These are phyloP conservation scores for Paramormyrops kingsleyae DNA, from an alignment of 2,113 vertebrate genomes.

Conservation along the genomic window DNA sequence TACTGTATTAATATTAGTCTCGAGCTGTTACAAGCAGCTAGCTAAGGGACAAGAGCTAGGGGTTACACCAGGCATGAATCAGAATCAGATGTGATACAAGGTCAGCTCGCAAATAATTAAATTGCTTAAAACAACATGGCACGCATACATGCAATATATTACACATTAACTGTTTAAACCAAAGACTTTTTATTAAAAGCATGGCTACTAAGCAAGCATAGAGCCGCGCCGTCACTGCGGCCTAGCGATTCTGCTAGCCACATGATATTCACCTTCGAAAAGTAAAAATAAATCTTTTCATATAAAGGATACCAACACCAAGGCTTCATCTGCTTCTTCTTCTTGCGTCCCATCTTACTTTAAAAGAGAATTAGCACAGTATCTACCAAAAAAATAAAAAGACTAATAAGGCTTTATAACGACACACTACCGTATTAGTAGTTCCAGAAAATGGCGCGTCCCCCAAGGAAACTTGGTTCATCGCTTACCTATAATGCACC, in stretches of 20 bases:
- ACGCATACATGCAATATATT: not conserved
- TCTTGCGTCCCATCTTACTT: constrained; percentile 84
- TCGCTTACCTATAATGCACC: constrained; percentile 11
- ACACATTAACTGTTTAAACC: not conserved
- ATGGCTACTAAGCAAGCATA: not conserved
- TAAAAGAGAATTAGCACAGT: not conserved
- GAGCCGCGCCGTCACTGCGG: not conserved
- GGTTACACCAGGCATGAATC: not conserved
- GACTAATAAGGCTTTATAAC: not conserved
- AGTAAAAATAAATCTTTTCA: not conserved
- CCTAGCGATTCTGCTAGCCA: not conserved
- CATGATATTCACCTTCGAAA: not conserved
- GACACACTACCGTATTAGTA: not conserved
- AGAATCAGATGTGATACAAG: not conserved
- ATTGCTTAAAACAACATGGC: not conserved
- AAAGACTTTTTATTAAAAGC: not conserved
- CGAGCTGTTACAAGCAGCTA: not conserved
- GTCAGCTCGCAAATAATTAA: not conserved
- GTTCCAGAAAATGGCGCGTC: constrained; percentile 16
- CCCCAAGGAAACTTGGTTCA: not conserved
- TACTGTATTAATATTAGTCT: not conserved
- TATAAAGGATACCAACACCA: constrained; percentile 97
- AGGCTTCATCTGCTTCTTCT: constrained; percentile 99
- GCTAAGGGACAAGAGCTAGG: not conserved
- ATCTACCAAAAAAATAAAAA: not conserved